Evolutionary conservation across 1,140 invertebrate species (phyloP).

Genomic region (Heterodera carotae): DNA sequence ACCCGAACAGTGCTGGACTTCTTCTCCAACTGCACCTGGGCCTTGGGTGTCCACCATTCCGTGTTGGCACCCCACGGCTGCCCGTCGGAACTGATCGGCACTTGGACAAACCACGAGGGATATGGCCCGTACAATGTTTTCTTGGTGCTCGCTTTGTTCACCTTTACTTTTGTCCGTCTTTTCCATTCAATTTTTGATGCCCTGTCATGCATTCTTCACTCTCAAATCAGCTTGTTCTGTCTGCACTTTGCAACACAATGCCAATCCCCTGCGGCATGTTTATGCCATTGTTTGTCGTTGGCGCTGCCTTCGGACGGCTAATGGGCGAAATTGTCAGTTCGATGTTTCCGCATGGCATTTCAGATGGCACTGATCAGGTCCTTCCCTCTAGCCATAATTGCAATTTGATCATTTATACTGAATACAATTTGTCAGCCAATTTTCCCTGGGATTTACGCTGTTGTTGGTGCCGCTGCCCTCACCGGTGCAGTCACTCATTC

Average conservation of each 20-base stretch:
- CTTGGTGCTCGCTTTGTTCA: constrained; percentile 52
- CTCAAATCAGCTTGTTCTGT: constrained; percentile 84
- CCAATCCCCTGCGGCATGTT: constrained; percentile 82
- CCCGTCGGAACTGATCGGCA: constrained; percentile 44
- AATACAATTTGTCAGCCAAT: no score
- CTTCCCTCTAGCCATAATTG: background rate
- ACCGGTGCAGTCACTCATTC: constrained; percentile 94
- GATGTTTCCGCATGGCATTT: constrained; percentile 85
- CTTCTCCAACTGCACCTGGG: constrained; percentile 62
- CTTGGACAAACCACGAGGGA: constrained; percentile 63
- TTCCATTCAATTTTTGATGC: background rate
- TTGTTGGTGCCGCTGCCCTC: constrained; percentile 84
- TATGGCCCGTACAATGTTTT: constrained; percentile 62
- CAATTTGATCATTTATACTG: background rate
- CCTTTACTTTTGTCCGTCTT: constrained; percentile 50
- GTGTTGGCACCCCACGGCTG: constrained; percentile 55
- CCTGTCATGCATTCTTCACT: background rate
- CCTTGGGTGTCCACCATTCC: constrained; percentile 49
- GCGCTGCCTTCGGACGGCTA: constrained; percentile 83
- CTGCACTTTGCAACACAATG: constrained; percentile 89
- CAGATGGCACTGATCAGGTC: constrained; percentile 66
- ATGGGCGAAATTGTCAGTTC: constrained; percentile 84
- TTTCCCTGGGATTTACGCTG: constrained; percentile 77
- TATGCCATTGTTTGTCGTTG: constrained; percentile 63
- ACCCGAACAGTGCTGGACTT: constrained; percentile 59